Evolutionary conservation across 2,888 invertebrate species (phyloP).

Genomic region (Onchidella celtica): DNA sequence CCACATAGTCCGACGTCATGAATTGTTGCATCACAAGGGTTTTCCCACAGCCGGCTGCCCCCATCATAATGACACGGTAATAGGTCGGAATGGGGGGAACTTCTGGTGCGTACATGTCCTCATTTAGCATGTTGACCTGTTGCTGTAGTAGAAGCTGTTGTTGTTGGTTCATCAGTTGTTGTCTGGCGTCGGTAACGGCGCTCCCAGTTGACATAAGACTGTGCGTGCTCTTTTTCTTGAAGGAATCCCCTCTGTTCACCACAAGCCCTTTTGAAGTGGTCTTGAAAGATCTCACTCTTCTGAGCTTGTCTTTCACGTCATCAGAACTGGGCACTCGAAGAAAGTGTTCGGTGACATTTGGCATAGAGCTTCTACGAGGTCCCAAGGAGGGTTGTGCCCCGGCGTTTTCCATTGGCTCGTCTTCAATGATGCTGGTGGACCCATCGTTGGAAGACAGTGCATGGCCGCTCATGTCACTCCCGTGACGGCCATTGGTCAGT

Average conservation of each 20-base stretch:
- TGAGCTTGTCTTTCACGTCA: conserved; percentile 49
- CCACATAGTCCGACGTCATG: conserved; percentile 87
- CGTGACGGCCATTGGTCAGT: not conserved
- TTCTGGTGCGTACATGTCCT: conserved; percentile 49
- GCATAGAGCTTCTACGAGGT: conserved; percentile 60
- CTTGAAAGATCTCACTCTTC: conserved; percentile 92
- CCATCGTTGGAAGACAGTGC: not conserved
- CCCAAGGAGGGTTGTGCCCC: not conserved
- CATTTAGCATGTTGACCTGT: conserved; percentile 48
- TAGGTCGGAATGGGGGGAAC: conserved; percentile 63
- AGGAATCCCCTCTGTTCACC: conserved; percentile 94
- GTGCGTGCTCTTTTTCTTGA: conserved; percentile 92
- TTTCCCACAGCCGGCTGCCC: conserved; percentile 86
- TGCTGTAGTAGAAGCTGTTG: conserved; percentile 21
- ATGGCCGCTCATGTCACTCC: not conserved
- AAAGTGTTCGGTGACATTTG: conserved; percentile 53
- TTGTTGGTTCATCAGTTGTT: conserved; percentile 12
- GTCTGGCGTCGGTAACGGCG: conserved; percentile 77
- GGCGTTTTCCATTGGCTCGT: not conserved
- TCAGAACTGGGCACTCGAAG: conserved; percentile 52
- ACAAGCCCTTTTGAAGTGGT: conserved; percentile 95
- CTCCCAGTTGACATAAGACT: conserved; percentile 87
- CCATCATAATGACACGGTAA: conserved; percentile 85
- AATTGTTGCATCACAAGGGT: conserved; percentile 87
- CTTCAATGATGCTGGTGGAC: not conserved